Conservation (phyloP, 2,888 invertebrate genomes). For the Torymus aiolomorphi region DNA sequence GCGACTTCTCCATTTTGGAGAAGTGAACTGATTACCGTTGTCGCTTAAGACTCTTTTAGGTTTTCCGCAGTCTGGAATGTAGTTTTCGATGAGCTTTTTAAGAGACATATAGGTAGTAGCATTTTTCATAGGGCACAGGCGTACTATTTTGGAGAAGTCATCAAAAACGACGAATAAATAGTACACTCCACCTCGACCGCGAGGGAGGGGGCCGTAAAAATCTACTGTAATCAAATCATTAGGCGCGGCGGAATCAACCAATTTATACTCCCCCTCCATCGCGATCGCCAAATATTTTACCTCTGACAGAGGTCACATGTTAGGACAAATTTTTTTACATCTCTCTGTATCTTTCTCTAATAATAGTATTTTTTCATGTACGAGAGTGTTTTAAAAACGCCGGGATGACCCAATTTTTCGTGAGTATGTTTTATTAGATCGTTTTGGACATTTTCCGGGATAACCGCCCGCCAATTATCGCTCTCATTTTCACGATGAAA, state of each 20-base stretch:
- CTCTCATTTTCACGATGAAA: constrained; percentile 31
- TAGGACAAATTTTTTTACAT: constrained; percentile 5
- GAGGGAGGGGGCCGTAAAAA: constrained; percentile 54
- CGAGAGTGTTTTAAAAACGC: background rate
- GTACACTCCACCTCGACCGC: constrained; percentile 41
- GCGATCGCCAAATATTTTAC: background rate
- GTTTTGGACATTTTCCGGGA: background rate
- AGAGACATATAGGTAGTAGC: background rate
- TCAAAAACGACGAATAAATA: constrained; percentile 18
- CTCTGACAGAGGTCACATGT: constrained; percentile 5
- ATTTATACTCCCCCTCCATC: background rate
- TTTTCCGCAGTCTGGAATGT: constrained; percentile 42
- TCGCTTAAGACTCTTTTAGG: constrained; percentile 61
- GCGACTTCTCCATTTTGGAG: background rate
- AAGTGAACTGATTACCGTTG: constrained; percentile 63
- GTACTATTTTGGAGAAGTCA: constrained; percentile 18
- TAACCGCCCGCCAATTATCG: background rate
- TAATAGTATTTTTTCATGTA: background rate
- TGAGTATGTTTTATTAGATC: background rate
- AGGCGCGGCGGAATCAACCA: background rate
- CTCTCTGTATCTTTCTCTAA: background rate
- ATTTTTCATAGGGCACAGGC: constrained; percentile 7
- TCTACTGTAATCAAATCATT: constrained; percentile 16
- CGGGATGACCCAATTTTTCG: constrained; percentile 1
- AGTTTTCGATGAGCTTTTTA: constrained; percentile 19